Evolutionary conservation across 2,797 vertebrate genomes (phyloP).

Genomic region (Setipinna tenuifilis): DNA sequence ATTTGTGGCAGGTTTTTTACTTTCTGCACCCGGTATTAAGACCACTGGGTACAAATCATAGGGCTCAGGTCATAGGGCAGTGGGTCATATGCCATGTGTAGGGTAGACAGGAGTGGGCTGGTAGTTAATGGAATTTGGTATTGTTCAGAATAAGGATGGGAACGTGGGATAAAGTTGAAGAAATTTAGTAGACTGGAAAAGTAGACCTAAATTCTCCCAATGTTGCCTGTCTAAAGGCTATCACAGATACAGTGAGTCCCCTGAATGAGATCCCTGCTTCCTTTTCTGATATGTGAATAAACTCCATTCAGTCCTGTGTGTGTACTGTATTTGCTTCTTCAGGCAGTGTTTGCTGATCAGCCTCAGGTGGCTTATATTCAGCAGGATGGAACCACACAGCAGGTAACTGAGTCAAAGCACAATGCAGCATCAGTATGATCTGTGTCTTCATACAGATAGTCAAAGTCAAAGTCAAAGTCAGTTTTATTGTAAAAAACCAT

Average conservation of each 20-base stretch:
- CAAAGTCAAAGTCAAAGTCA: too few species aligned
- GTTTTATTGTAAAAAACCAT: too few species aligned
- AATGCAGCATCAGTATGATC: neutral
- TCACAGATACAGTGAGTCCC: too few species aligned
- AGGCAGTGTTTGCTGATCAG: slow-evolving; percentile 95
- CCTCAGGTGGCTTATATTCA: slow-evolving; percentile 96
- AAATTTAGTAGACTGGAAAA: neutral
- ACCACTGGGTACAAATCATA: too few species aligned
- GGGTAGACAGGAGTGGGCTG: neutral
- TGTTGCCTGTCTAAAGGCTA: neutral
- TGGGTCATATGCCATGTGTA: neutral
- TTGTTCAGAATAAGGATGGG: neutral
- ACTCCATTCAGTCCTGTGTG: neutral
- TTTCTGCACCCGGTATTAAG: too few species aligned
- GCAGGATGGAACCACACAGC: slow-evolving; percentile 92
- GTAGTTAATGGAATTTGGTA: neutral
- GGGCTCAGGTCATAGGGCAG: neutral
- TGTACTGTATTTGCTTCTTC: slow-evolving; percentile 29
- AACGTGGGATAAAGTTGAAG: neutral
- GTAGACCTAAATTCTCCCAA: neutral
- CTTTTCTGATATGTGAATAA: neutral
- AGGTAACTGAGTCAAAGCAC: slow-evolving; percentile 71
- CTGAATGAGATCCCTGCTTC: neutral
- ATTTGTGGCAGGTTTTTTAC: too few species aligned
- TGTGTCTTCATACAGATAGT: neutral